Base-by-base conservation (phyloP, 1,140 invertebrate species). In the Pteromalus puparum region DNA sequence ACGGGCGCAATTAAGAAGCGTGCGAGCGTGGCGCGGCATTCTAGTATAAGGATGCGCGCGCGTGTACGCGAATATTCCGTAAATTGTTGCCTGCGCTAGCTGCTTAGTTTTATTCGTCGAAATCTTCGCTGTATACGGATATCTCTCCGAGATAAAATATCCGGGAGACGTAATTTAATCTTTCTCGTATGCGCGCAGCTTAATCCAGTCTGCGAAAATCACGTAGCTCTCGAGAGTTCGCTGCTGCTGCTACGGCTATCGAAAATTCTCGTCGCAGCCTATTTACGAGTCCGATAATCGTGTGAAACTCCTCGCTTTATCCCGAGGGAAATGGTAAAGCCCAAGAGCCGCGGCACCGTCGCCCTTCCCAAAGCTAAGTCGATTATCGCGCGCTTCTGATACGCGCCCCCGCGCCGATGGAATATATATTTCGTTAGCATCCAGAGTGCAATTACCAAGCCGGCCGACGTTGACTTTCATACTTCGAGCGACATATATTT, bases 281-380 rank as follows among this genome's bases (percentile, higher is more conserved):
- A 77, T 77, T 83, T 83, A 70, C 65, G 74, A 83, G 38, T 83
- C 75, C 82, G 61, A 83, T 83, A 83, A 83, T 83, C 65, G 24
- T 26, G 38, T 68, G 24, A 83, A 77, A 67, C 65, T 83, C 42
- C 61, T 67, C 65, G 12, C 73, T 70, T 74, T 70, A 77, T n/a
- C 48, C 82, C 61, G 9, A 68, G 38, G 61, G 61, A 34, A 65
- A 83, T 21, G 46, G 65, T 77, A 68, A 77, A 74, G 38, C 38
- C 26, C 38, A 18, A 13, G n/a, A 12, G n/a, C 18, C 46, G 9
- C 21, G 5, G 4, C 26, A 2, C 67, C 13, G 53, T 21, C 75
- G 13, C 42, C 26, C 24, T 30, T 34, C 46, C 46, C 18, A 48
- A 79, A 70, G 76, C 28, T 72, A 78, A 79, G 28, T 83, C 76